Evolutionary conservation across 2,797 vertebrate genomes (phyloP).

Genomic region (Champsocephalus esox): DNA sequence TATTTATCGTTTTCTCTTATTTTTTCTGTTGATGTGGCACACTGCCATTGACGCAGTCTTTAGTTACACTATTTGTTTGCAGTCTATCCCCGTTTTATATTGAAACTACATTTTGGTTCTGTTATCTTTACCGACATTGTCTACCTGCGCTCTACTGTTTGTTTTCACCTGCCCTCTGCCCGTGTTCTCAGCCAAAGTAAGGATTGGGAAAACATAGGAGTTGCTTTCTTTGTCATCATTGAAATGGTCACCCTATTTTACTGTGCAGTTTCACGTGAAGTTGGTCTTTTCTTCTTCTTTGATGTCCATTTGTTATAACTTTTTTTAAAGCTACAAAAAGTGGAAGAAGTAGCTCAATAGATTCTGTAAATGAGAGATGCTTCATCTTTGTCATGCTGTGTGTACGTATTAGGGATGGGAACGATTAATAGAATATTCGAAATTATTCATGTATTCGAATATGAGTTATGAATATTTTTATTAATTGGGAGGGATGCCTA

Average conservation of each 20-base stretch:
- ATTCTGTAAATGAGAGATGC: not conserved
- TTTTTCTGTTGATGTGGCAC: not conserved
- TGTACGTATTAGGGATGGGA: not conserved
- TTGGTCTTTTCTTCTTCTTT: not conserved
- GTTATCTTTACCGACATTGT: not conserved
- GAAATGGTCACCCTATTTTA: not conserved
- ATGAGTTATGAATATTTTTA: too few relatives aligned
- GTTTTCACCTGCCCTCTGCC: not conserved
- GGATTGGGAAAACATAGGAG: not conserved
- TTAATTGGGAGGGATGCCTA: too few relatives aligned
- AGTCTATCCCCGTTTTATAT: not conserved
- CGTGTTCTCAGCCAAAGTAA: not conserved
- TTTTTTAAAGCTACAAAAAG: not conserved
- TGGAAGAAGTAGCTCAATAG: not conserved
- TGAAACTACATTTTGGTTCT: not conserved
- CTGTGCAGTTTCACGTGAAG: not conserved
- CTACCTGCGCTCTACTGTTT: not conserved
- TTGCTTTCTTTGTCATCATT: not conserved
- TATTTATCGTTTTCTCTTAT: not conserved
- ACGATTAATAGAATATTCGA: too few relatives aligned
- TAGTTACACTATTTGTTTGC: not conserved
- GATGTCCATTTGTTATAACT: too few relatives aligned
- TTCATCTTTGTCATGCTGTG: not conserved
- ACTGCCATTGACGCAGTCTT: not conserved
- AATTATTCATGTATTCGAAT: too few relatives aligned